Conservation (phyloP, 2,888 invertebrate species). For the Entomobrya proxima region DNA sequence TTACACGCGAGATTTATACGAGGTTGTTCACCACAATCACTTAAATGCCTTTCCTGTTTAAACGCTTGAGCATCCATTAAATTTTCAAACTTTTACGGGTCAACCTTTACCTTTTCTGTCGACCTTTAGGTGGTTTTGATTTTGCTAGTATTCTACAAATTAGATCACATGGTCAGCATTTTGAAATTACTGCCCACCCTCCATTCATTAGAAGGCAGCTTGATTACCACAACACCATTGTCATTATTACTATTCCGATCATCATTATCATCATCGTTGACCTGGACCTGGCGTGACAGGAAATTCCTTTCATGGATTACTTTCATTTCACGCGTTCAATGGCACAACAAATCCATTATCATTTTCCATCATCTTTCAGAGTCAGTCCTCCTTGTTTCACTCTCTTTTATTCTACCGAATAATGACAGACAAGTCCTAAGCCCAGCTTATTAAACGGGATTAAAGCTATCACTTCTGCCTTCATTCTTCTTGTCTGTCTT, state of each 20-base stretch:
- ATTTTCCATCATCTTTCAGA: background rate
- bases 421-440: conserved; percentile 7
- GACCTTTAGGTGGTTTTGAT: no score
- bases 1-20: no score
- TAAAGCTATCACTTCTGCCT: conserved; percentile 37
- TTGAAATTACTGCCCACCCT: no score
- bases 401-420: background rate
- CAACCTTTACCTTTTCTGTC: no score
- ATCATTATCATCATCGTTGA: background rate
- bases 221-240: background rate
- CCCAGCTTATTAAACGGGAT: conserved; percentile 28
- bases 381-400: background rate
- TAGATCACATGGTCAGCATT: no score
- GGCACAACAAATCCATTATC: background rate
- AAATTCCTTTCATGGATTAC: conserved; percentile 4
- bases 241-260: background rate
- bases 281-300: background rate
- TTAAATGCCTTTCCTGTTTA: no score
- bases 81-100: no score
- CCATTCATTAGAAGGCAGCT: background rate
- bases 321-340: background rate
- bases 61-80: no score
- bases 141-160: no score
- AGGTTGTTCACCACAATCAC: no score
- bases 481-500: conserved; percentile 8